Conservation (phyloP, 2,113 vertebrate species). For the Stomatorhinus ivindoensis region DNA sequence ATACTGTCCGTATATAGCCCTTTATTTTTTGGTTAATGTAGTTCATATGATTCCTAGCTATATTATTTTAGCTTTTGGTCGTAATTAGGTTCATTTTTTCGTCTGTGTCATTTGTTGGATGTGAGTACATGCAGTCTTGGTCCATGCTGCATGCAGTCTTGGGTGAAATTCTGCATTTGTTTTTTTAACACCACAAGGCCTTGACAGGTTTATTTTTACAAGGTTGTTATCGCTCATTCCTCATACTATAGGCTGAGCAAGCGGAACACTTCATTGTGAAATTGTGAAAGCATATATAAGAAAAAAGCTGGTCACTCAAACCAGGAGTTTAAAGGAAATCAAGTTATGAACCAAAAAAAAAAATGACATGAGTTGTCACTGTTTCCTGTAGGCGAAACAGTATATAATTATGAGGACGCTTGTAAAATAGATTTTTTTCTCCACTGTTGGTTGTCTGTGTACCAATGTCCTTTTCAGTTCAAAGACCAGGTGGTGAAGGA, state of each 20-base stretch:
- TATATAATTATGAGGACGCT: not conserved
- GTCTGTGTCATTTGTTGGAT: not conserved
- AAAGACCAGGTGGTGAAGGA: conserved; percentile 92
- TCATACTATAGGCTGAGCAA: not conserved
- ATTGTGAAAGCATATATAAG: not conserved
- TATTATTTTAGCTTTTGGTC: not conserved
- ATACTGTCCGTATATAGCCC: not conserved
- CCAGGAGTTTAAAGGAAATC: not conserved
- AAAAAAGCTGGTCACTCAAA: not conserved
- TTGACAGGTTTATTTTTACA: not conserved
- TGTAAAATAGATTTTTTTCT: not conserved
- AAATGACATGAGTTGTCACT: not conserved
- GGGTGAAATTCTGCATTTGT: not conserved
- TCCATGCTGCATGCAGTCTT: not conserved
- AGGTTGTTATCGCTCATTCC: not conserved
- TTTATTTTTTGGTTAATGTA: not conserved
- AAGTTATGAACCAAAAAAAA: not conserved
- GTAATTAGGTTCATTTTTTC: not conserved
- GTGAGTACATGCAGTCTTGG: not conserved
- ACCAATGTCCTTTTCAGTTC: conserved; percentile 60
- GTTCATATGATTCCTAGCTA: not conserved
- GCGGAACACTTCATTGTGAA: not conserved
- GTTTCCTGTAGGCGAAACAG: not conserved
- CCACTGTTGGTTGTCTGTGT: not conserved
- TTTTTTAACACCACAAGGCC: not conserved